These are phyloP conservation scores for Lasioglossum pauxillum DNA, from an alignment of 2,888 invertebrate genomes.

Conservation along the genomic window DNA sequence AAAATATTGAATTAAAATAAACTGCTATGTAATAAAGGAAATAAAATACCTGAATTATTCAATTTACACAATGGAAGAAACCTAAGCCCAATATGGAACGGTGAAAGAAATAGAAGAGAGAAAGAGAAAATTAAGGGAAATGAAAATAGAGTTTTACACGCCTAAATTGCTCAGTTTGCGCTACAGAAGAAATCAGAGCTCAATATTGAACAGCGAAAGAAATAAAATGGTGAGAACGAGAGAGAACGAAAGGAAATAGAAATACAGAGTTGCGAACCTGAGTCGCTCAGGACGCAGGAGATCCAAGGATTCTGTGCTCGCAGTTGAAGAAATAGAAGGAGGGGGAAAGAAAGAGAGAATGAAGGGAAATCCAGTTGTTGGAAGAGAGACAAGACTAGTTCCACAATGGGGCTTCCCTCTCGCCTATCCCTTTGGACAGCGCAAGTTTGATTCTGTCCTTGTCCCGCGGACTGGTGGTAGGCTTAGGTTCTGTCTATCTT, in stretches of 20 bases:
- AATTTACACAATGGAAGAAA: no score
- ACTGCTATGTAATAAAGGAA: no score
- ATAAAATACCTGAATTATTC: no score
- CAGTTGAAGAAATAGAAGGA: background rate
- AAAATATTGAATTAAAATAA: no score
- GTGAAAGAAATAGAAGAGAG: background rate
- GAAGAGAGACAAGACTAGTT: slow-evolving; percentile 19
- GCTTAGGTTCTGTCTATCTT: slow-evolving; percentile 9
- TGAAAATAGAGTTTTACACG: background rate
- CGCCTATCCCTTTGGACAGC: slow-evolving; percentile 31
- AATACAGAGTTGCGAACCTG: background rate
- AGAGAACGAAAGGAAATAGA: background rate
- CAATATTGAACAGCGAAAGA: background rate
- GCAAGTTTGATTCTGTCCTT: slow-evolving; percentile 6
- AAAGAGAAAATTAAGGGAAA: background rate
- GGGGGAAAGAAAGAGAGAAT: slow-evolving; percentile 6
- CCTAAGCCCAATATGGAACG: background rate
- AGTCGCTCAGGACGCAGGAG: background rate
- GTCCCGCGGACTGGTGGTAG: background rate
- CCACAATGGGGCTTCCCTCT: slow-evolving; percentile 62
- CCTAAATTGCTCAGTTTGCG: background rate
- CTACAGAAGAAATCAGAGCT: background rate
- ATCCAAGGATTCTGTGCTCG: background rate
- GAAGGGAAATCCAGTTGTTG: background rate
- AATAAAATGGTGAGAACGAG: background rate